Evolutionary conservation across 2,888 invertebrate genomes (phyloP).

Genomic region (Melanargia galathea): DNA sequence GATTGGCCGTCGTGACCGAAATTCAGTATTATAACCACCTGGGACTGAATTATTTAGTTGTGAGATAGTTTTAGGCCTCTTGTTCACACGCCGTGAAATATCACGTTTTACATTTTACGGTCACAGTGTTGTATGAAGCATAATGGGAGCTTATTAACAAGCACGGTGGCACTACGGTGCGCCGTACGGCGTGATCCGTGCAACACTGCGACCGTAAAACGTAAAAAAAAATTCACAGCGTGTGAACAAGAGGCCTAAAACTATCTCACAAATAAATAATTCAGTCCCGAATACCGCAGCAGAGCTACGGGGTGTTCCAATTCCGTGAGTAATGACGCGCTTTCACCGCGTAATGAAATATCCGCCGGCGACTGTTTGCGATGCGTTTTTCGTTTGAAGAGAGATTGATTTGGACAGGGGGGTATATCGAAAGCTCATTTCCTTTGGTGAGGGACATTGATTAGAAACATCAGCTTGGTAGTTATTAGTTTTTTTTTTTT

Average conservation of each 20-base stretch:
- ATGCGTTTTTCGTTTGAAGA: conserved; percentile 55
- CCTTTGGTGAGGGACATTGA: conserved; percentile 43
- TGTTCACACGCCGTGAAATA: too few relatives aligned
- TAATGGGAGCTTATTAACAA: too few relatives aligned
- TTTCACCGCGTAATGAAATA: conserved; percentile 37
- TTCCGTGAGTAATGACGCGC: conserved; percentile 31
- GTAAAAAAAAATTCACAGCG: too few relatives aligned
- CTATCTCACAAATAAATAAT: conserved; percentile 11
- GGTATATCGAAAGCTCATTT: conserved; percentile 73
- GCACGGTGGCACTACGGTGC: too few relatives aligned
- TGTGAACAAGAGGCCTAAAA: background rate
- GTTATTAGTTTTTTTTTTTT: background rate
- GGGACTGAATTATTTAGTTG: too few relatives aligned
- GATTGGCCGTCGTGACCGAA: too few relatives aligned
- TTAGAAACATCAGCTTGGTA: background rate
- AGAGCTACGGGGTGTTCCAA: conserved; percentile 23
- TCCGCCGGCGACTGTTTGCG: conserved; percentile 34
- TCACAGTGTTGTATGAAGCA: too few relatives aligned
- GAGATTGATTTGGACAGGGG: conserved; percentile 71
- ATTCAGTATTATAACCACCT: too few relatives aligned
- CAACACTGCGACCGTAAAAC: too few relatives aligned
- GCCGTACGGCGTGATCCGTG: too few relatives aligned
- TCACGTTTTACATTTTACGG: too few relatives aligned
- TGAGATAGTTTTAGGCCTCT: too few relatives aligned
- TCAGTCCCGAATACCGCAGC: background rate